A percentile compares a stretch with the other conserved stretches of the same genome.
These are phyloP conservation scores for Symphodus melops DNA, from an alignment of 2,113 vertebrate genomes.

Conservation along the genomic window DNA sequence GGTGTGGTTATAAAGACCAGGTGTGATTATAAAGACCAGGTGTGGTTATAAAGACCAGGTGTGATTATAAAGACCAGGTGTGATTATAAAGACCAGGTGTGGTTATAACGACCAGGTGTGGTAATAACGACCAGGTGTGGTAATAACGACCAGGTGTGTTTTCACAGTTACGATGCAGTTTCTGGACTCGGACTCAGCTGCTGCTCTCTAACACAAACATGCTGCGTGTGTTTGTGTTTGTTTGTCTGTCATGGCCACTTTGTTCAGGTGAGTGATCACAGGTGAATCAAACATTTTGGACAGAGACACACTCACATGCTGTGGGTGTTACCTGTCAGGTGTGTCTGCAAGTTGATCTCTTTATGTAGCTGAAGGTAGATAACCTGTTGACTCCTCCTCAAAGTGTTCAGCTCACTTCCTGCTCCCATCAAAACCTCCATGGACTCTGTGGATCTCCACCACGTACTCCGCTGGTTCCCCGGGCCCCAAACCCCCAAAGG, in stretches of 20 bases:
- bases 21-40: too few species aligned
- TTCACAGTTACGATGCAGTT: too few species aligned
- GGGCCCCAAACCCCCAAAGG: constrained; percentile 50
- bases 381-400: background rate
- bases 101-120: too few species aligned
- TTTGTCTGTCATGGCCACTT: background rate
- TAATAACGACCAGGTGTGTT: too few species aligned
- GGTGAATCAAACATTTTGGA: background rate
- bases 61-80: too few species aligned
- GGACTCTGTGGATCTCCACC: constrained; percentile 53
- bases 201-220: background rate
- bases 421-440: constrained; percentile 38
- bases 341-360: background rate
- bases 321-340: constrained; percentile 18
- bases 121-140: too few species aligned
- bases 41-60: too few species aligned
- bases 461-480: constrained; percentile 64
- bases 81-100: too few species aligned
- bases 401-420: constrained; percentile 41
- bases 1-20: too few species aligned
- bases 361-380: too few species aligned
- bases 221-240: background rate
- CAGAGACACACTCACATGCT: background rate
- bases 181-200: too few species aligned
- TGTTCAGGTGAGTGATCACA: background rate